phyloP scores from a whole-genome alignment of 2,797 vertebrate genomes.

The Morelia viridis region DNA sequence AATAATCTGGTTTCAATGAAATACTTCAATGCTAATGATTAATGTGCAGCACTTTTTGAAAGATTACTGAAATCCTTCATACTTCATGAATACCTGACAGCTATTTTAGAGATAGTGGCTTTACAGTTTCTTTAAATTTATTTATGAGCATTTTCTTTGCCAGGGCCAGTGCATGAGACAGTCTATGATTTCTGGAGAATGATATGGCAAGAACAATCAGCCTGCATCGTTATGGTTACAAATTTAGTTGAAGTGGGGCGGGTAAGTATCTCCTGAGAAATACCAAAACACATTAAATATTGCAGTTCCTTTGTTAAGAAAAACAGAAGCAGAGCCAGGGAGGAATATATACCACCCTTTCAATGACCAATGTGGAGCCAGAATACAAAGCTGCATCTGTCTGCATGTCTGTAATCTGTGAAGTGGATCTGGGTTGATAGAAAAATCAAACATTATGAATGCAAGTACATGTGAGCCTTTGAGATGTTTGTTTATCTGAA shows the following conservation, averaged over 20 bases:
- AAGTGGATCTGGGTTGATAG: not conserved
- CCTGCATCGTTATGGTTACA: constrained; percentile 98
- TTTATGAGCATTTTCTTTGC: constrained; percentile 48
- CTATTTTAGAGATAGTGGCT: constrained; percentile 34
- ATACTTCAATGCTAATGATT: constrained; percentile 26
- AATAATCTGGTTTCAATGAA: constrained; percentile 51
- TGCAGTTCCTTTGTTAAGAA: not conserved
- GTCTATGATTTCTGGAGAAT: constrained; percentile 99
- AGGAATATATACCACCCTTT: not conserved
- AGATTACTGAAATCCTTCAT: constrained; percentile 45
- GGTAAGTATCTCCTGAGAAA: constrained; percentile 76
- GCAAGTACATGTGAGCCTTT: not conserved
- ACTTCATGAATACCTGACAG: constrained; percentile 37
- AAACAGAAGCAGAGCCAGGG: not conserved
- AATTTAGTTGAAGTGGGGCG: constrained; percentile 98
- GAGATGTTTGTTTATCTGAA: not conserved
- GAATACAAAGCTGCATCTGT: not conserved
- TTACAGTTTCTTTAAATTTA: not conserved
- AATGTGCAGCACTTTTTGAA: constrained; percentile 16
- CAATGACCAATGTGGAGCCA: not conserved
- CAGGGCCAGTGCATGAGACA: constrained; percentile 97
- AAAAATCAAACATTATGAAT: not conserved
- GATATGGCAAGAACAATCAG: constrained; percentile 99
- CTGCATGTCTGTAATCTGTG: not conserved
- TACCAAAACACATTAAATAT: not conserved